Evolutionary conservation across 2,888 invertebrate species (phyloP).

Genomic region (Orthosia cruda): DNA sequence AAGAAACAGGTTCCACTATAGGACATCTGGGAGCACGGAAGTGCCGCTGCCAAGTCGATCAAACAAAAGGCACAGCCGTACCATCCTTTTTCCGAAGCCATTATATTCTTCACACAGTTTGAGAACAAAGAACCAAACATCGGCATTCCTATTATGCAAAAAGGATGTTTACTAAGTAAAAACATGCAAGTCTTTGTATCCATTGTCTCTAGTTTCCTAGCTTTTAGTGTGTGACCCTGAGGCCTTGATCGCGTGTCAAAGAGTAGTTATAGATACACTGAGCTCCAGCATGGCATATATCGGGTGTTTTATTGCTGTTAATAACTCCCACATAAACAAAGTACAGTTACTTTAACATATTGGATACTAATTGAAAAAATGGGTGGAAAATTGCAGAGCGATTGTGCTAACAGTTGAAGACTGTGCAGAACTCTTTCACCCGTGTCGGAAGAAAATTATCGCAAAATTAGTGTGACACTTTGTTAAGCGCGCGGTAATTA

Average conservation of each 20-base stretch:
- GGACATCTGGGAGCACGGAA: not conserved
- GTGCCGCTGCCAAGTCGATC: not conserved
- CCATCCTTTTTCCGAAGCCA: not conserved
- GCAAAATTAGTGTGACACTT: not conserved
- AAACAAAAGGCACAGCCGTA: not conserved
- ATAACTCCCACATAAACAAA: not conserved
- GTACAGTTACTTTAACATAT: not conserved
- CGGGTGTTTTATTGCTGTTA: constrained; percentile 30
- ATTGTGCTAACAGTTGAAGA: not conserved
- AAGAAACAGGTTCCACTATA: not conserved
- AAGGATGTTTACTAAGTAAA: not conserved
- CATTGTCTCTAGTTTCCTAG: constrained; percentile 48
- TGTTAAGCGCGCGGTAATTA: not conserved
- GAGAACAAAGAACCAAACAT: constrained; percentile 2
- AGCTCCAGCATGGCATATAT: constrained; percentile 38
- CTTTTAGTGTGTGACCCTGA: constrained; percentile 55
- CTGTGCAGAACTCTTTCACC: constrained; percentile 6
- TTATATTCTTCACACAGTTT: not conserved
- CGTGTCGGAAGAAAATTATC: not conserved
- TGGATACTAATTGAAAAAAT: not conserved
- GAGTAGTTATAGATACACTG: constrained; percentile 38
- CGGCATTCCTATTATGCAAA: not conserved
- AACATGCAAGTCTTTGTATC: constrained; percentile 25
- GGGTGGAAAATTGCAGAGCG: not conserved
- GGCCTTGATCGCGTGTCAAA: constrained; percentile 62